Conservation (phyloP, 2,888 invertebrate genomes). For the Dendrolimus pini region DNA sequence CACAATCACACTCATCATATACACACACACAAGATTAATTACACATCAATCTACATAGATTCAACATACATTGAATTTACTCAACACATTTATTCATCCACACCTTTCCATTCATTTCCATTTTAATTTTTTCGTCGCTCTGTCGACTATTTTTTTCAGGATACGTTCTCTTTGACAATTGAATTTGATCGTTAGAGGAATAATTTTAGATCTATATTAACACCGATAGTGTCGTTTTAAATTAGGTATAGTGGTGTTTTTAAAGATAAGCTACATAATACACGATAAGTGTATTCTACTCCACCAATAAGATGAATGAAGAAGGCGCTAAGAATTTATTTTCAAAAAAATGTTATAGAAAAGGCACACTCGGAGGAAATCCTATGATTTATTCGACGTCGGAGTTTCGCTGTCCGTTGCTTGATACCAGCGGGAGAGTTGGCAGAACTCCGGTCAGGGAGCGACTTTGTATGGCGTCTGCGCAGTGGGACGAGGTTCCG, state of each 20-base stretch:
- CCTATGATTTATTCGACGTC: constrained; percentile 67
- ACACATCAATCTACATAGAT: constrained; percentile 3
- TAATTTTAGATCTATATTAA: constrained; percentile 41
- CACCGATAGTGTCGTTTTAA: constrained; percentile 15
- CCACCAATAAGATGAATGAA: constrained; percentile 11
- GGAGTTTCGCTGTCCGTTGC: constrained; percentile 57
- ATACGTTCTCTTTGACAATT: constrained; percentile 32
- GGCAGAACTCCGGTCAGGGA: constrained; percentile 23
- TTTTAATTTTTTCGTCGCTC: constrained; percentile 35
- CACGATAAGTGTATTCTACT: constrained; percentile 3
- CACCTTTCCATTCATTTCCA: constrained; percentile 22
- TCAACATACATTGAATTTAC: constrained; percentile 4
- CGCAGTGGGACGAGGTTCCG: no score
- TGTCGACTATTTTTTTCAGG: constrained; percentile 55
- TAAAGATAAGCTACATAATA: neutral
- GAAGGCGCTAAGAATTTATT: constrained; percentile 51
- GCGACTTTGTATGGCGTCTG: no score
- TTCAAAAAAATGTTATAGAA: constrained; percentile 75
- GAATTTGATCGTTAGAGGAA: constrained; percentile 35
- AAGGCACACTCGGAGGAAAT: constrained; percentile 71
- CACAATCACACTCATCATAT: constrained; percentile 5
- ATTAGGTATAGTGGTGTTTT: constrained; percentile 16
- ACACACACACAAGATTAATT: neutral
- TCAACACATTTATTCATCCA: constrained; percentile 9
- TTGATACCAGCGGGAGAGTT: constrained; percentile 37